A percentile compares a stretch with the other conserved stretches of the same genome.
phyloP scores from a whole-genome alignment of 2,797 vertebrate genomes.

The Smutsia gigantea region DNA sequence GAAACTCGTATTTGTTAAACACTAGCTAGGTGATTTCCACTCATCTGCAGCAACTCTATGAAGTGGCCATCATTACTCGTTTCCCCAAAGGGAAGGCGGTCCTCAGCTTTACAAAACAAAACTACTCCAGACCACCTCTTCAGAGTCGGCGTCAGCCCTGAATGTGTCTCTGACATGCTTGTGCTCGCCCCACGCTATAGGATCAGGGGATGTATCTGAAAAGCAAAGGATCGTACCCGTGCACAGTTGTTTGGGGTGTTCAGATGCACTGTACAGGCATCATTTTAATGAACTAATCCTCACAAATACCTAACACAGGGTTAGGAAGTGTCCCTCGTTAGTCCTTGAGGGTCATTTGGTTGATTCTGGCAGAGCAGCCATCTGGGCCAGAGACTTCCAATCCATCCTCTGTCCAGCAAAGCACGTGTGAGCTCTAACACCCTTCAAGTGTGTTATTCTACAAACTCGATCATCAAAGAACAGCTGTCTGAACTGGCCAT shows the following conservation, averaged over 20 bases:
- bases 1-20: background rate
- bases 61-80: fast-evolving
- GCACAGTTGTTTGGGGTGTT: background rate
- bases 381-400: background rate
- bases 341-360: background rate
- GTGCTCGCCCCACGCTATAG: no score
- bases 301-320: background rate
- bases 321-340: background rate
- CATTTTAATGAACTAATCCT: background rate
- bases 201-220: background rate
- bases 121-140: background rate
- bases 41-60: background rate
- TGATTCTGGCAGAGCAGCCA: background rate
- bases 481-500: background rate
- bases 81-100: background rate
- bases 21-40: background rate
- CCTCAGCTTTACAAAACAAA: background rate
- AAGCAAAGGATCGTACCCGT: background rate
- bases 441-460: background rate
- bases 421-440: background rate
- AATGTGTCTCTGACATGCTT: background rate
- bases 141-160: background rate
- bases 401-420: background rate
- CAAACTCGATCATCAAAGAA: background rate
- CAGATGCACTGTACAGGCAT: background rate